Conservation (phyloP, 1,140 invertebrate genomes). For the Drosophila tristis region DNA sequence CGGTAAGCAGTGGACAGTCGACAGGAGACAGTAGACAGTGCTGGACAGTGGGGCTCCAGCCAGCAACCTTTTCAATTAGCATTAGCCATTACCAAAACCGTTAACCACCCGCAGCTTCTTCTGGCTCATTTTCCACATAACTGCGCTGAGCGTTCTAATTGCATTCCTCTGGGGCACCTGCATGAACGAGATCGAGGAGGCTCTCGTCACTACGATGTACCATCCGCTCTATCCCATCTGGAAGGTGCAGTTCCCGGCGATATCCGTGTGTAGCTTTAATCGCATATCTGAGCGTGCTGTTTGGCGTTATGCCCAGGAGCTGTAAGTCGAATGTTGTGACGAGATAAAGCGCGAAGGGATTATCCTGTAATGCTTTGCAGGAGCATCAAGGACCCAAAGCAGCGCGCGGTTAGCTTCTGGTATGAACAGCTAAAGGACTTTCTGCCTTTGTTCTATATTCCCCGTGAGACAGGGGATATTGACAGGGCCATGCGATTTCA, state of each 20-base stretch:
- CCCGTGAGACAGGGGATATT: conserved; percentile 45
- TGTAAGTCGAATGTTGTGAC: conserved; percentile 78
- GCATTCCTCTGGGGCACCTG: conserved; percentile 85
- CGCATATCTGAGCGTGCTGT: conserved; percentile 85
- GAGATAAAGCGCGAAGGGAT: rapidly evolving
- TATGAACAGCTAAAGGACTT: conserved; percentile 56
- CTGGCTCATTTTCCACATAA: conserved; percentile 85
- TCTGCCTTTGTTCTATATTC: conserved; percentile 48
- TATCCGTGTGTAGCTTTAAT: conserved; percentile 87
- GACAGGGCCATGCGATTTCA: conserved; percentile 62
- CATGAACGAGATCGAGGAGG: conserved; percentile 82
- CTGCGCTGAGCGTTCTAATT: conserved; percentile 84
- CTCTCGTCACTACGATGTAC: conserved; percentile 85
- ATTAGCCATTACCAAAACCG: conserved; percentile 31
- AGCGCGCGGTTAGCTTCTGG: conserved; percentile 51
- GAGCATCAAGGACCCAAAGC: conserved; percentile 58
- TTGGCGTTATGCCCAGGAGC: conserved; percentile 83
- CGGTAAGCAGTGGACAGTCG: conserved; percentile 57
- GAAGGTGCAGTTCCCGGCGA: conserved; percentile 86
- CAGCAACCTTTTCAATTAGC: conserved; percentile 62
- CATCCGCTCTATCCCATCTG: conserved; percentile 85
- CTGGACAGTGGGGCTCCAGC: background rate
- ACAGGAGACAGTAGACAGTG: too few species aligned
- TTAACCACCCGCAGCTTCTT: conserved; percentile 82
- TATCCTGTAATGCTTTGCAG: conserved; percentile 24